Percentiles rank a stretch among this genome's conserved stretches.
These are phyloP conservation scores for Lagorchestes hirsutus DNA, from an alignment of 2,797 vertebrate genomes.

Conservation along the genomic window DNA sequence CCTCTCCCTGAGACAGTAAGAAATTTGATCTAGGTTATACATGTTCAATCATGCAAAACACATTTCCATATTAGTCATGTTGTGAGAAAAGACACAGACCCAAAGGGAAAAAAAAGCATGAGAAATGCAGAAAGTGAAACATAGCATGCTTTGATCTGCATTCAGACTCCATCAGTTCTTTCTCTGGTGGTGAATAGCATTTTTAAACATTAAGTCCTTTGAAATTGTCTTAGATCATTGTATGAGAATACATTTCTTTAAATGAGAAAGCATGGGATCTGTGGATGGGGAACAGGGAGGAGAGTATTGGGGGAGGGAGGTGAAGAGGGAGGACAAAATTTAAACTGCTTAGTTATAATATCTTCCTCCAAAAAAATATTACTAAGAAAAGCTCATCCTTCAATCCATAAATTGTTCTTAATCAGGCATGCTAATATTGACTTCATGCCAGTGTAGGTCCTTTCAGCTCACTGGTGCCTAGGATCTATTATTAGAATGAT, in stretches of 20 bases:
- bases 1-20: neutral
- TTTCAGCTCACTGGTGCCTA: neutral
- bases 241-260: conserved; percentile 9
- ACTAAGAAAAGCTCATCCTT: neutral
- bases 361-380: neutral
- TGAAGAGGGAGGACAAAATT: neutral
- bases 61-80: neutral
- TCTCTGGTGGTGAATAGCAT: neutral
- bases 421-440: neutral
- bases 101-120: neutral
- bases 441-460: rapidly evolving
- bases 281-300: neutral
- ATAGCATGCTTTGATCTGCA: neutral
- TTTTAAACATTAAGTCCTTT: neutral
- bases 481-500: neutral
- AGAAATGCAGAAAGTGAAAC: neutral
- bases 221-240: neutral
- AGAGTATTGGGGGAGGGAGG: neutral
- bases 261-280: conserved; percentile 17
- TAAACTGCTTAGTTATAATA: neutral
- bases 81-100: neutral
- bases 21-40: neutral
- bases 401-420: neutral
- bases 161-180: neutral
- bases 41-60: neutral